phyloP scores from a whole-genome alignment of 2,888 invertebrate genomes.

The Tinea trinotella region DNA sequence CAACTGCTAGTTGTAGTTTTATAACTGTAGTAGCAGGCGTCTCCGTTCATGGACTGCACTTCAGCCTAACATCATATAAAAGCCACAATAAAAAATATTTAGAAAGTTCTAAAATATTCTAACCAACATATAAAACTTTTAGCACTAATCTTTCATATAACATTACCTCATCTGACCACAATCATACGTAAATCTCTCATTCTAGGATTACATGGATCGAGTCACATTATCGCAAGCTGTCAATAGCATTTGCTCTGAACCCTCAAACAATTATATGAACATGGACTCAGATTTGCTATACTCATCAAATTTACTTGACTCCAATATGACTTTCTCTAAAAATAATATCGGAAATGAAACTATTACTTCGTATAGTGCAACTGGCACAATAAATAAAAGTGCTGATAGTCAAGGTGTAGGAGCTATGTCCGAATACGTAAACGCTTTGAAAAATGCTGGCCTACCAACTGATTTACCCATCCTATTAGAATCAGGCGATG shows the following conservation, averaged over 20 bases:
- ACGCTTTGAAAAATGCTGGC: constrained; percentile 59
- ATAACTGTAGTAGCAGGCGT: no score
- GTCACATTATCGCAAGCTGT: constrained; percentile 60
- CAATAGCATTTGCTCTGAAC: constrained; percentile 53
- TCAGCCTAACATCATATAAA: no score
- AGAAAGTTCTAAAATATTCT: no score
- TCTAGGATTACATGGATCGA: constrained; percentile 61
- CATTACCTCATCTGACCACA: no score
- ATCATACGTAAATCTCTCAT: no score
- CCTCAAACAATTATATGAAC: constrained; percentile 44
- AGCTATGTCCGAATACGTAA: constrained; percentile 66
- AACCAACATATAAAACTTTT: no score
- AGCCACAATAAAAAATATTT: no score
- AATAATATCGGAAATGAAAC: constrained; percentile 48
- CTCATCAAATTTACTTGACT: constrained; percentile 45
- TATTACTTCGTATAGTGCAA: constrained; percentile 37
- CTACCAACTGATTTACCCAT: constrained; percentile 67
- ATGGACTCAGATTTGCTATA: constrained; percentile 59
- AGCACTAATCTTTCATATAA: no score
- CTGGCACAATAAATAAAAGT: neutral
- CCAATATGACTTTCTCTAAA: constrained; percentile 44
- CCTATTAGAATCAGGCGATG: constrained; percentile 76
- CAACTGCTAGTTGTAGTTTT: no score
- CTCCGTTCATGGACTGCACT: no score
- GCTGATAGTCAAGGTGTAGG: constrained; percentile 34